These are phyloP conservation scores for Panulirus ornatus DNA, from an alignment of 1,140 invertebrate species.

Conservation along the genomic window DNA sequence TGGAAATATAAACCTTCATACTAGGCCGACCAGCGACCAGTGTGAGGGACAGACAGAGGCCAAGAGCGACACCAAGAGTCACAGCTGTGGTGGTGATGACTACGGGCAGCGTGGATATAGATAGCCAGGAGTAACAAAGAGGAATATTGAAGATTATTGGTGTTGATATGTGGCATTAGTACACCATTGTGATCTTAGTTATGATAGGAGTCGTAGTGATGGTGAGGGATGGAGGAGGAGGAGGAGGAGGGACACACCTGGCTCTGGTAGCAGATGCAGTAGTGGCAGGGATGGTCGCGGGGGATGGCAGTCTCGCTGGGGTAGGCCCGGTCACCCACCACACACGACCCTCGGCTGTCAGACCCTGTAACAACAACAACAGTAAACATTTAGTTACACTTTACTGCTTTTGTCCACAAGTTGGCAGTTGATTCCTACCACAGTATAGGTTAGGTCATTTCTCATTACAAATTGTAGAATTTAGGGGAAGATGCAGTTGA, in stretches of 20 bases:
- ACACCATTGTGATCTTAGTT: neutral
- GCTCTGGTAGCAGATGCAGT: slow-evolving; percentile 71
- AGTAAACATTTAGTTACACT: neutral
- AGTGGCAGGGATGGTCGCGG: slow-evolving; percentile 67
- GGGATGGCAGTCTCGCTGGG: slow-evolving; percentile 68
- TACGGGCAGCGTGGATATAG: neutral
- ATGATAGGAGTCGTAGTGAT: too few species aligned
- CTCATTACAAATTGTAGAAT: too few species aligned
- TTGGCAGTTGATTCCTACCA: too few species aligned
- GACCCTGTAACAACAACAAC: neutral
- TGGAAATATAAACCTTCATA: too few species aligned
- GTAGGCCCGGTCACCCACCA: slow-evolving; percentile 35
- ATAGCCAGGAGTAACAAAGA: neutral
- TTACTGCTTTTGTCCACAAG: too few species aligned
- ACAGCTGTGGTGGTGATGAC: too few species aligned
- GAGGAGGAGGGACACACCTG: neutral
- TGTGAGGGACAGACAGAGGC: neutral
- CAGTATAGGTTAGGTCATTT: too few species aligned
- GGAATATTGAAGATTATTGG: neutral
- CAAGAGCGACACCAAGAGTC: neutral
- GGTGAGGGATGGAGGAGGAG: too few species aligned
- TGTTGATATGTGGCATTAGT: too few species aligned
- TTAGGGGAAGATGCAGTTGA: too few species aligned
- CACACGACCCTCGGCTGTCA: slow-evolving; percentile 34
- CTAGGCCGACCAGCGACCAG: too few species aligned